phyloP scores from a whole-genome alignment of 1,140 invertebrate genomes.

The Papilio polyxenes region DNA sequence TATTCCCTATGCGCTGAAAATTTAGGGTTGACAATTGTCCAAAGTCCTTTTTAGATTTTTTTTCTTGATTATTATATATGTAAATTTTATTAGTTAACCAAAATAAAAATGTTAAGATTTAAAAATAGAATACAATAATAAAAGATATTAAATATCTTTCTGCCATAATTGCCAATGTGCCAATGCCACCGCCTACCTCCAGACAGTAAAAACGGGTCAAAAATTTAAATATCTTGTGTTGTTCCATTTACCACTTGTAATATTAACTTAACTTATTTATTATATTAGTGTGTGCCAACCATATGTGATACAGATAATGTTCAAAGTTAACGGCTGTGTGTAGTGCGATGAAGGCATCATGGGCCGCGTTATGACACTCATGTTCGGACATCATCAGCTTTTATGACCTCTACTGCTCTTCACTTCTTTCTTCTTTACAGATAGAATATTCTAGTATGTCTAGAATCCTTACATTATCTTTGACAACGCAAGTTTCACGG shows the following conservation, averaged over 20 bases:
- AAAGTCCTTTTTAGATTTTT: background rate
- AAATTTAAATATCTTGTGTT: background rate
- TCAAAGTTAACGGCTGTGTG: conserved; percentile 21
- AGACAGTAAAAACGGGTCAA: too few relatives aligned
- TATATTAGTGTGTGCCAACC: background rate
- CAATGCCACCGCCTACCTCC: too few relatives aligned
- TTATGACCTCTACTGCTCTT: conserved; percentile 29
- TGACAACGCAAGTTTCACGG: too few relatives aligned
- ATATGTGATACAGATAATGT: conserved; percentile 19
- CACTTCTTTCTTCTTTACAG: background rate
- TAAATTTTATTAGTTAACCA: background rate
- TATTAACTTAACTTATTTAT: too few relatives aligned
- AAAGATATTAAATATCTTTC: too few relatives aligned
- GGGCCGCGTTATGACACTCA: background rate
- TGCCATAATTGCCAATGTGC: too few relatives aligned
- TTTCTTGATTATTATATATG: background rate
- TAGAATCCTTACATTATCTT: background rate
- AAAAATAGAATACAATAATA: background rate
- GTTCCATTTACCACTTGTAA: background rate
- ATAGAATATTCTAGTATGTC: conserved; percentile 4
- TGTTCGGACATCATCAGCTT: conserved; percentile 1
- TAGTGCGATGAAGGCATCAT: conserved; percentile 30
- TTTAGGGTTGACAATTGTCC: background rate
- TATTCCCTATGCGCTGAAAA: background rate
- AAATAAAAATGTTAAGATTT: background rate